phyloP scores from a whole-genome alignment of 1,140 invertebrate species.

The Alviniconcha marisindica region DNA sequence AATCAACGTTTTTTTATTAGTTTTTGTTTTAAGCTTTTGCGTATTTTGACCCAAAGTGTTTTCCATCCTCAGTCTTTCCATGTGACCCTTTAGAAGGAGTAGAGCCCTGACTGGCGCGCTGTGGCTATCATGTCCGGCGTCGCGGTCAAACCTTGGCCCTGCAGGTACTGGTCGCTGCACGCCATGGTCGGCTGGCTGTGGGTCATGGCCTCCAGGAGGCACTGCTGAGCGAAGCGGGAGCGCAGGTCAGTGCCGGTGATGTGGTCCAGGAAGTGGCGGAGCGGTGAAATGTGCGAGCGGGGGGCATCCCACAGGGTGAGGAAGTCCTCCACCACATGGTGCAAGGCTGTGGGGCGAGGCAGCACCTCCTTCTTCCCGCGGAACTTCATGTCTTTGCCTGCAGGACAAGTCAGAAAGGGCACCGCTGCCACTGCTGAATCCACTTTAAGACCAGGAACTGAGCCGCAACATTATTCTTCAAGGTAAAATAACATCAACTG shows the following conservation, averaged over 20 bases:
- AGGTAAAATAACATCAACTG: no score
- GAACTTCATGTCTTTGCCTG: conserved; percentile 71
- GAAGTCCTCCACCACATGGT: conserved; percentile 78
- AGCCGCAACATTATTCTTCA: no score
- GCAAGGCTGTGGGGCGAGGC: conserved; percentile 72
- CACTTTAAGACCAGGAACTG: no score
- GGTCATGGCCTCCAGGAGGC: conserved; percentile 72
- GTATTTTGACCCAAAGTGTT: no score
- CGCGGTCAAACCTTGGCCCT: conserved; percentile 60
- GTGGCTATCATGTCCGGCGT: conserved; percentile 34
- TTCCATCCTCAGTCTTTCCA: no score
- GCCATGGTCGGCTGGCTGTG: conserved; percentile 56
- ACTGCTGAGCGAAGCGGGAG: conserved; percentile 71
- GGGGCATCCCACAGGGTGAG: conserved; percentile 75
- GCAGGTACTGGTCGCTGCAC: conserved; percentile 65
- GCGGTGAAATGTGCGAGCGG: conserved; percentile 73
- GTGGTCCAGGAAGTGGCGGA: conserved; percentile 75
- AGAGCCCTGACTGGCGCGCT: no score
- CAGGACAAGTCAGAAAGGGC: no score
- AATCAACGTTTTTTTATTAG: no score
- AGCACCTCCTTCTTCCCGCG: conserved; percentile 56
- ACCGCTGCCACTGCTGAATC: not conserved
- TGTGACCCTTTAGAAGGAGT: no score
- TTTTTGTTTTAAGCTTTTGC: no score
- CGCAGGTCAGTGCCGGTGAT: conserved; percentile 67